phyloP scores from a whole-genome alignment of 2,797 vertebrate species.

The Sebastolobus altivelis region DNA sequence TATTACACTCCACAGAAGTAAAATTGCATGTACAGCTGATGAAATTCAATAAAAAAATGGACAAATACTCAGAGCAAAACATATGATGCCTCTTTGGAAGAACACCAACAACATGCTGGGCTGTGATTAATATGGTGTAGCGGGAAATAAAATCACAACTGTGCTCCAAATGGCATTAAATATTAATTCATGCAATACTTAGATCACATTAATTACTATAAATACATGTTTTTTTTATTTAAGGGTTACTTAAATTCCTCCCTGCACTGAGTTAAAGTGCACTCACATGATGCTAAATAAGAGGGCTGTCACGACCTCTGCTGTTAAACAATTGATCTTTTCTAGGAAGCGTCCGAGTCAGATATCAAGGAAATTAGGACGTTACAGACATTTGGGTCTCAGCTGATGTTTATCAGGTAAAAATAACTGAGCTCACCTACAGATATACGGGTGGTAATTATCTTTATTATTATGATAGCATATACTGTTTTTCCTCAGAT shows the following conservation, averaged over 20 bases:
- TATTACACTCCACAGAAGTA: neutral
- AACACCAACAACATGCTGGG: neutral
- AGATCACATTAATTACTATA: neutral
- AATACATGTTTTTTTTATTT: neutral
- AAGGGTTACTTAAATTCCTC: neutral
- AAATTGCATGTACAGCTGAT: neutral
- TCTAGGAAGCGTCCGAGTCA: neutral
- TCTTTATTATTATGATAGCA: neutral
- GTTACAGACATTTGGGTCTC: neutral
- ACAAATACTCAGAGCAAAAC: constrained; percentile 21
- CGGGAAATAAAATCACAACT: neutral
- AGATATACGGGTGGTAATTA: constrained; percentile 1
- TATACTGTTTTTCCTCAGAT: neutral
- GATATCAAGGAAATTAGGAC: neutral
- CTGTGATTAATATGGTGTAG: neutral
- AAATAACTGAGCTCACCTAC: constrained; percentile 10
- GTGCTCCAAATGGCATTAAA: neutral
- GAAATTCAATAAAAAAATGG: neutral
- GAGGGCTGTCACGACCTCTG: neutral
- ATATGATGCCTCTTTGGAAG: constrained; percentile 16
- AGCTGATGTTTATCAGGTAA: neutral
- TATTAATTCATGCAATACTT: neutral
- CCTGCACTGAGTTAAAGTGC: neutral
- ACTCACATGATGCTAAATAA: neutral
- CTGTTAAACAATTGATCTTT: neutral